Conservation (phyloP, 64 coral and sea anemone genomes). For the Exaiptasia diaphana region DNA sequence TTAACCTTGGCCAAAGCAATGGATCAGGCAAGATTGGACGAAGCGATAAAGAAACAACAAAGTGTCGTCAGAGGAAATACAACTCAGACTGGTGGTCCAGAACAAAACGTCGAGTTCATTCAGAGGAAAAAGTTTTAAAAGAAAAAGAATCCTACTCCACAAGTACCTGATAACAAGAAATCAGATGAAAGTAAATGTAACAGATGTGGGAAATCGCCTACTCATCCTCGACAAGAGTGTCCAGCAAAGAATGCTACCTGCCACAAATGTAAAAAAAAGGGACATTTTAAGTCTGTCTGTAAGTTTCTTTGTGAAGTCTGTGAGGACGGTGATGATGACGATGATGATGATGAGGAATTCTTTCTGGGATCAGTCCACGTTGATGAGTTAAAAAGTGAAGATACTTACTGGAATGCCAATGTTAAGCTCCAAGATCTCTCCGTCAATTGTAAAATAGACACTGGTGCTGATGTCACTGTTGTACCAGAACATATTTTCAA, state of each 20-base stretch:
- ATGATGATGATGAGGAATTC: neutral
- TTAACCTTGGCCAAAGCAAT: constrained; percentile 43
- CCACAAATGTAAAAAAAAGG: constrained; percentile 2
- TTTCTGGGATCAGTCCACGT: constrained; percentile 12
- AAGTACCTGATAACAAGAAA: neutral
- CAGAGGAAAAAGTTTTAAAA: neutral
- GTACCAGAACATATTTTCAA: constrained; percentile 8
- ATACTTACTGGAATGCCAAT: neutral
- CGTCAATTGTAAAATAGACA: constrained; percentile 10
- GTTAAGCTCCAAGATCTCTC: neutral
- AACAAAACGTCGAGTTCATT: neutral
- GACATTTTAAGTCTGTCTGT: neutral
- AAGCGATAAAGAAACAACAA: constrained; percentile 50
- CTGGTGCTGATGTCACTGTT: constrained; percentile 4
- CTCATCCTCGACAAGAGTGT: neutral
- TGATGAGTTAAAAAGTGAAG: neutral
- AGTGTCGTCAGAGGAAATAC: constrained; percentile 15
- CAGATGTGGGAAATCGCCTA: neutral
- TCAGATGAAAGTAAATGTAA: neutral
- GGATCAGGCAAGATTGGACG: neutral
- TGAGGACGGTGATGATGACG: neutral
- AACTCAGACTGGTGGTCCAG: neutral
- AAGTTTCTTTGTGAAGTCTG: neutral
- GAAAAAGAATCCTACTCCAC: neutral
- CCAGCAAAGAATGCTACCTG: neutral